Base-by-base conservation (phyloP, 2,113 vertebrate genomes). In the Siphamia tubifer region DNA sequence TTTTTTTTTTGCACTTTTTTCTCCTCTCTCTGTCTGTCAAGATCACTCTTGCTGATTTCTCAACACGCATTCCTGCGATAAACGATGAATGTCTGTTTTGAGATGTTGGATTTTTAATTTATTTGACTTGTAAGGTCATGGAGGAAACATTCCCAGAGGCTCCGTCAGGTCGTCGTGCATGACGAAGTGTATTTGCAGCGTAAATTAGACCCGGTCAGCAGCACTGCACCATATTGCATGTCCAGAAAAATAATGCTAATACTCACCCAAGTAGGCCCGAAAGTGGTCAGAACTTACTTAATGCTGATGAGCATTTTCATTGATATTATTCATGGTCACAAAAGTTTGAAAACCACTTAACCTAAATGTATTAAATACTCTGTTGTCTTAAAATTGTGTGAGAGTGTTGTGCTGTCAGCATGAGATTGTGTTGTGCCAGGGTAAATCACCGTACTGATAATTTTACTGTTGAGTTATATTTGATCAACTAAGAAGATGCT, bases 311-410 rank as follows among this genome's bases (percentile, higher is more conserved):
- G 36, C 48, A 27, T 75, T 71, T 49, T 2, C 45, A 74, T 48
- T 16, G 35, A 27, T 82, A n/a, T 68, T 63, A 70, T 28, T 69
- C 52, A 32, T 61, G 1, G 4, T 23, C 35, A 61, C 64, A 49
- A 51, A 13, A 35, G 53, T 71, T 71, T 71, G 49, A 57, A 74
- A 70, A 60, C 66, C 81, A 69, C 28, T 73, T 77, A 87, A 77
- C 57, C 49, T 82, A 79, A 77, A 68, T 81, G 81, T 90, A 79
- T 76, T 82, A 43, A 75, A 77, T 44, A 85, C 79, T 84, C 83
- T 85, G 80, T 82, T 85, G 89, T 88, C 81, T 79, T 82, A 82
- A 76, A 81, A 70, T 84, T 79, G 75, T 77, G 76, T 79, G 80
- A 68, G 79, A 72, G 61, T 87, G 76, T 84, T 40, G 81, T 89